Evolutionary conservation across 2,113 vertebrate species (phyloP), one percentile per base, ranked within the genome.

Genomic region (Scalopus aquaticus): DNA sequence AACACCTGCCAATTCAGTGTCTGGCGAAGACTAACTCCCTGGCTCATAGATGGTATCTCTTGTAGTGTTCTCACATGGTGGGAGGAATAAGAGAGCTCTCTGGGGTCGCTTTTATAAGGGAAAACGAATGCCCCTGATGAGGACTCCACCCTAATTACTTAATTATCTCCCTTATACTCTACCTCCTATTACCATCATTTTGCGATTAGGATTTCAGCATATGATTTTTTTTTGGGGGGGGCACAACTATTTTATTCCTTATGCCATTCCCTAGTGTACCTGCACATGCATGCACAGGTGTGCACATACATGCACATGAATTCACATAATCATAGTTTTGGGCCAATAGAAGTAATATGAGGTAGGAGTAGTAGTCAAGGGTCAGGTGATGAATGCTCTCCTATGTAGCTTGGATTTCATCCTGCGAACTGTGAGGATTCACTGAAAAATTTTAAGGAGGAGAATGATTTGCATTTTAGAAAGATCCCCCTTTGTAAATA

Each of bases 391-490:
- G 9, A 74, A 42, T 92, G 26, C 20, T 54, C 10, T 54, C 26
- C 30, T 32, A 76, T 49, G 32, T 49, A 83, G 77, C 37, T 49
- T 72, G n/a, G n/a, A 51, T 87, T 93, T 90, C 56, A 37, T 72
- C 44, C 77, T 90, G 39, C 9, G 72, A 26, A 28, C 11, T 22
- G 1, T 44, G 42, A 35, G 11, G 4, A 26, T 30, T 81, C 60
- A 42, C 28, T 80, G 74, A 90, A 90, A 9, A 44, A 76, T 86
- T 93, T 51, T 85, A 89, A 92, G 49, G 20, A 65, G 51, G 12
- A 81, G 9, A 93, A 15, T 49, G 22, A n/a, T 54, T 35, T 35
- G 28, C 28, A 16, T 83, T 77, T 88, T 60, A 85, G 28, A 74
- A 87, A 88, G 13, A 9, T n/a, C 7, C 69, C 26, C 20, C 39